Conservation (phyloP, 2,113 vertebrate species). For the Sebastes fasciatus region DNA sequence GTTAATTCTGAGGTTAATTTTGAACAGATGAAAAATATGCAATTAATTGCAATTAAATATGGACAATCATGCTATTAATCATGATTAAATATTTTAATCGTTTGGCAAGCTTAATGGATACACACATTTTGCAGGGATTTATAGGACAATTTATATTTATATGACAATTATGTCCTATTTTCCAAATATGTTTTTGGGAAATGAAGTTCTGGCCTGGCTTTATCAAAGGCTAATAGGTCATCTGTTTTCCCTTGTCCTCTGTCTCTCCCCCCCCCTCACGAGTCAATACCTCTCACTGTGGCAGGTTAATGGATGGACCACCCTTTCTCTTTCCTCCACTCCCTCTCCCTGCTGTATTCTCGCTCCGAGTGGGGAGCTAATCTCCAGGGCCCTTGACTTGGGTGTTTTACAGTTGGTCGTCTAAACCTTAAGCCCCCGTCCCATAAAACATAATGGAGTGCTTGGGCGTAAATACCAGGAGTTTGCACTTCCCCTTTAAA, state of each 20-base stretch:
- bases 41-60: too few relatives aligned
- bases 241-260: constrained; percentile 61
- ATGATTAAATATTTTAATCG: too few relatives aligned
- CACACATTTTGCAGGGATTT: constrained; percentile 19
- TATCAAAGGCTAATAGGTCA: constrained; percentile 63
- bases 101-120: not conserved
- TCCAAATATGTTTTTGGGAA: constrained; percentile 49
- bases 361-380: constrained; percentile 50
- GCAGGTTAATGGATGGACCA: constrained; percentile 72
- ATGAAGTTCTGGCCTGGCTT: constrained; percentile 47
- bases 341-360: constrained; percentile 51
- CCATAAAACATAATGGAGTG: constrained; percentile 83
- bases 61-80: too few relatives aligned
- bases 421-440: constrained; percentile 75
- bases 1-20: too few relatives aligned
- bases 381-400: constrained; percentile 67
- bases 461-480: constrained; percentile 75
- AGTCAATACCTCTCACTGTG: constrained; percentile 71
- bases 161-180: too few relatives aligned
- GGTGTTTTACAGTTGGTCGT: constrained; percentile 78
- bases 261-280: constrained; percentile 40
- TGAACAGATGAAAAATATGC: too few relatives aligned
- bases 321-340: constrained; percentile 57
- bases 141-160: constrained; percentile 11
- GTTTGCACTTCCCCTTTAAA: constrained; percentile 78